These are phyloP conservation scores for Pachyseris speciosa DNA, from an alignment of 64 coral and sea anemone genomes.

Conservation along the genomic window DNA sequence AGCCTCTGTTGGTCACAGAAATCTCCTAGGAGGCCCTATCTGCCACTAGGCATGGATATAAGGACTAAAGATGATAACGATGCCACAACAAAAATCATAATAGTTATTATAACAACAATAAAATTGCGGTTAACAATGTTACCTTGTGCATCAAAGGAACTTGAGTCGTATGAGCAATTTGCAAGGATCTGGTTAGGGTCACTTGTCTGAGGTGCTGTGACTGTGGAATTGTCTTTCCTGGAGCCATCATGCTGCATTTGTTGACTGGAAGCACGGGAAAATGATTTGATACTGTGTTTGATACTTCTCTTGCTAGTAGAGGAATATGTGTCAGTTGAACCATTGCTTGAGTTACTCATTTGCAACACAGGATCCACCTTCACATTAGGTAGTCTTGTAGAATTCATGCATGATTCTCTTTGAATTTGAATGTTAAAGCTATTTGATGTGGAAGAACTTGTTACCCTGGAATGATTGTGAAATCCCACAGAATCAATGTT, in stretches of 20 bases:
- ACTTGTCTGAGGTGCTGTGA: not conserved
- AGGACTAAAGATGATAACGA: no score
- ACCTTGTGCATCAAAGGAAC: not conserved
- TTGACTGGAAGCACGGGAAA: not conserved
- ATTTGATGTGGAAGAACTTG: not conserved
- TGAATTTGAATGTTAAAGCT: not conserved
- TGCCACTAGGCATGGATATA: no score
- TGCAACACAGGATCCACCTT: not conserved
- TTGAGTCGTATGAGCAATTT: not conserved
- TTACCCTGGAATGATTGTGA: not conserved
- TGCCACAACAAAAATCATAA: no score
- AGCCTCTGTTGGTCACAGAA: no score
- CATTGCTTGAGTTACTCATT: not conserved
- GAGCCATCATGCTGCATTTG: not conserved
- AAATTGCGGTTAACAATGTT: not conserved
- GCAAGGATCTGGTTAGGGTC: not conserved
- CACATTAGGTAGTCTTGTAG: not conserved
- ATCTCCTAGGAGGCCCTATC: no score
- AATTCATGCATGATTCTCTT: not conserved
- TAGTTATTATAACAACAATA: no score
- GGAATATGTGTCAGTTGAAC: not conserved
- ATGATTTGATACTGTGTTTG: not conserved
- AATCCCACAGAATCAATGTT: not conserved
- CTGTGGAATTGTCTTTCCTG: not conserved
- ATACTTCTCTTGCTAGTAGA: not conserved